These are phyloP conservation scores for Tetramorium simillimum DNA, from an alignment of 1,140 invertebrate genomes.

Conservation along the genomic window DNA sequence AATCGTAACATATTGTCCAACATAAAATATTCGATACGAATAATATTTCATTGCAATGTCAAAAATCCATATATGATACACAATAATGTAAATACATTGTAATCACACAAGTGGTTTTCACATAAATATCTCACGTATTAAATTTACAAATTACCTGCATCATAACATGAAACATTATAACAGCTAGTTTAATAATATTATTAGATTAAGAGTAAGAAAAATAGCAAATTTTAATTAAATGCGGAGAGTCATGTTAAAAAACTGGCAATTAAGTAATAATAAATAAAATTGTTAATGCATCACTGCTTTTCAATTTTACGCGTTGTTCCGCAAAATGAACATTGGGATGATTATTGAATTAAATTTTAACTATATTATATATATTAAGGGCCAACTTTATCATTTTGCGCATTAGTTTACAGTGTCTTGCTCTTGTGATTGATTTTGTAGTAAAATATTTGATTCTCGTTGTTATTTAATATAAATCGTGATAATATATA, in stretches of 20 bases:
- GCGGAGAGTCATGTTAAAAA: neutral
- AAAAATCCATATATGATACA: neutral
- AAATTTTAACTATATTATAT: neutral
- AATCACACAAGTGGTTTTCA: neutral
- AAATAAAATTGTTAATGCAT: neutral
- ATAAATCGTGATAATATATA: neutral
- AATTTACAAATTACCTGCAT: conserved; percentile 12
- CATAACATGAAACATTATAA: neutral
- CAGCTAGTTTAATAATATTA: neutral
- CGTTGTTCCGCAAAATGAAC: neutral
- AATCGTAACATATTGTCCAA: neutral
- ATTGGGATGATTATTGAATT: neutral
- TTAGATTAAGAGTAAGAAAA: neutral
- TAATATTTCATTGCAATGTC: neutral
- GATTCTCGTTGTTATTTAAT: neutral
- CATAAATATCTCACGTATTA: neutral
- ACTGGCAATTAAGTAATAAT: conserved; percentile 1
- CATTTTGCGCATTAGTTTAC: neutral
- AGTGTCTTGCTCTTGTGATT: too few relatives aligned
- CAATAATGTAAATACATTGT: conserved; percentile 19
- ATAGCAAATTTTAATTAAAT: neutral
- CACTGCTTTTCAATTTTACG: neutral
- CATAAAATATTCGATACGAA: neutral
- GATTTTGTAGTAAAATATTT: neutral
- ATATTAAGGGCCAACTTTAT: neutral